A percentile compares a stretch with the other conserved stretches of the same genome.
Conservation (phyloP, 2,888 invertebrate genomes). For the Anagyrus pseudococci region DNA sequence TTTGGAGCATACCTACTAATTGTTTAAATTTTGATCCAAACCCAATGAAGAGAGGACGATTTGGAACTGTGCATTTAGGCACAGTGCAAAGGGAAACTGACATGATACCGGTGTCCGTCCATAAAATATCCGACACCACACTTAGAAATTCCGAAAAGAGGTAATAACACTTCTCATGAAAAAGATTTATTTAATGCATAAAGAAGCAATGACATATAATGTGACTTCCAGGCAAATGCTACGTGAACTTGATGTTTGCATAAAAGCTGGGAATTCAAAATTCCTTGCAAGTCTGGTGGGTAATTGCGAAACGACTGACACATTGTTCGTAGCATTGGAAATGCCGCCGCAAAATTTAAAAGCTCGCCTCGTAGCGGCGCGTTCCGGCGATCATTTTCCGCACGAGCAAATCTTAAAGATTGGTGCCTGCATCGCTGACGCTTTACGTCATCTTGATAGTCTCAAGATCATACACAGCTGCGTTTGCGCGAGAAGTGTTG, state of each 20-base stretch:
- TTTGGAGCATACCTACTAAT: conserved; percentile 78
- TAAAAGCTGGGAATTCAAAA: conserved; percentile 73
- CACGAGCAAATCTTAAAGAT: conserved; percentile 56
- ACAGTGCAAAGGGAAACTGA: conserved; percentile 70
- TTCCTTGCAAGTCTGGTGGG: conserved; percentile 79
- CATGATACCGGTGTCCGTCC: conserved; percentile 67
- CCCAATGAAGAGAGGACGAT: conserved; percentile 76
- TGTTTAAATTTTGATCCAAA: conserved; percentile 75
- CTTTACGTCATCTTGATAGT: conserved; percentile 61
- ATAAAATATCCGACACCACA: conserved; percentile 70
- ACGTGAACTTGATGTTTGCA: conserved; percentile 75
- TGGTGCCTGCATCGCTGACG: conserved; percentile 62
- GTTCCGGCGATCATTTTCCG: conserved; percentile 55
- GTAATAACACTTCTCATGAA: conserved; percentile 35
- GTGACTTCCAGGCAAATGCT: conserved; percentile 64
- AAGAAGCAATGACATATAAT: neutral
- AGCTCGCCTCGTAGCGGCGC: conserved; percentile 65
- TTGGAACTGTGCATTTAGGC: conserved; percentile 79
- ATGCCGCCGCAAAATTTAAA: conserved; percentile 73
- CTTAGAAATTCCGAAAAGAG: conserved; percentile 66
- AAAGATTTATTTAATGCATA: neutral
- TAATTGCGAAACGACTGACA: conserved; percentile 79
- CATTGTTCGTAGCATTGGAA: conserved; percentile 77
- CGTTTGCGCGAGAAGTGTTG: conserved; percentile 76
- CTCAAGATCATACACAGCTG: conserved; percentile 74